phyloP scores from a whole-genome alignment of 2,888 invertebrate genomes.

The Metalampra italica region DNA sequence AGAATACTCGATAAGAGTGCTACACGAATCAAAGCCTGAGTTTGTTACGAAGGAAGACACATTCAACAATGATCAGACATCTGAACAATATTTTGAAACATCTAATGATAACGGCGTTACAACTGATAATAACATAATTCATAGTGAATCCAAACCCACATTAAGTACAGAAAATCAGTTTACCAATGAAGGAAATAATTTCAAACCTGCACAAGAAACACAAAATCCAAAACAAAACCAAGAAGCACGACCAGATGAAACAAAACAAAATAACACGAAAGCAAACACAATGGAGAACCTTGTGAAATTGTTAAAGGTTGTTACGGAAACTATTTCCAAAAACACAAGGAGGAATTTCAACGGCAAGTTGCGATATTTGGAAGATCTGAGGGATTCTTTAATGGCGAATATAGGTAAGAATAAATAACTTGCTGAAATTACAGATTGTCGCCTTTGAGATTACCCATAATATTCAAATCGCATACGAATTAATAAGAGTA shows the following conservation, averaged over 20 bases:
- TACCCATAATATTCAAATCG: no score
- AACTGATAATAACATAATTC: background rate
- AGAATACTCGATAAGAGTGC: background rate
- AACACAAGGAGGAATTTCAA: slow-evolving; percentile 59
- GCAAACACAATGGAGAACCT: slow-evolving; percentile 43
- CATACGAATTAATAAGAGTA: background rate
- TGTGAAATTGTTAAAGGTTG: slow-evolving; percentile 50
- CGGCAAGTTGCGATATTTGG: slow-evolving; percentile 79
- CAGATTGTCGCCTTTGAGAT: no score
- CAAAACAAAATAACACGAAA: slow-evolving; percentile 21
- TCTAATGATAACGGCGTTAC: background rate
- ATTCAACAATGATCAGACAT: background rate
- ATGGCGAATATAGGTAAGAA: slow-evolving; percentile 83
- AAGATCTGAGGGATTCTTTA: slow-evolving; percentile 78
- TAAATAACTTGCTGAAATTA: no score
- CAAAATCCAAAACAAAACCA: background rate
- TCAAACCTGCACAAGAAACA: background rate
- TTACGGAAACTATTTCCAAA: slow-evolving; percentile 57
- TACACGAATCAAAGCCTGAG: background rate
- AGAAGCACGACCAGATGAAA: background rate
- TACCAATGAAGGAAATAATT: background rate
- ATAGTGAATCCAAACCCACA: background rate
- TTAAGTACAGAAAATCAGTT: background rate
- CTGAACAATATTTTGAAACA: background rate
- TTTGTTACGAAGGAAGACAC: slow-evolving; percentile 1